Base-by-base conservation (phyloP, 1,140 invertebrate genomes). In the Ceratosolen solmsi region DNA sequence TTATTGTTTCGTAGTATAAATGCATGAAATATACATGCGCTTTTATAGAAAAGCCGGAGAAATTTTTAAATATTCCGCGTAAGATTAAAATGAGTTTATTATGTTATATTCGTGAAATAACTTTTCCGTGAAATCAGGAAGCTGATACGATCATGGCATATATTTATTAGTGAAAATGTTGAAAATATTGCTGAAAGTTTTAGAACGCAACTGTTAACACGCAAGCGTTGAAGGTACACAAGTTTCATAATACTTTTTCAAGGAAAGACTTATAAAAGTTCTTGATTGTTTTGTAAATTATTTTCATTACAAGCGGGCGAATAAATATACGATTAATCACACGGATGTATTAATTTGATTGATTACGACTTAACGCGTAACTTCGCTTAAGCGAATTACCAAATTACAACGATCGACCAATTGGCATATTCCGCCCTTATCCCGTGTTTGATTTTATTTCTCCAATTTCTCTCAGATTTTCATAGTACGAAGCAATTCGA, bases 181-280 rank as follows among this genome's bases (percentile, higher is more conserved):
- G 46, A 72, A 49, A 72, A 72, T 49, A 46, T 74, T 74, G 38
- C 72, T 36, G 72, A 56, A 74, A 74, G 54, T 74, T 56, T 74
- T 56, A 74, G 20, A 74, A 56, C 33, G 25, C 25, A 27, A 27
- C 51, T 54, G 15, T 33, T 22, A 33, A 13, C 51, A 56, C 30
- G 72, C 70, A 72, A 36, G 30, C 27, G 8, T 1, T 33, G n/a
- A 74, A 33, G 1, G 20, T 36, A 49, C 20, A 27, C n/a, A 30
- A 49, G 70, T 72, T 72, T 49, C 41, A 30, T 46, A 72, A 72
- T 72, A 49, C 15, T 72, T 74, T 38, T 56, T 33, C 30, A 56
- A 7, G 49, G 30, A 4, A n/a, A 51, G 30, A 46, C 30, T 27
- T 30, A 27, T 17, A 72, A 72, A 27, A 72, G 38, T 46, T 46